Percentiles rank a stretch among this genome's conserved stretches.
Conservation (phyloP, 1,140 invertebrate species). For the Armadillidium nasatum region DNA sequence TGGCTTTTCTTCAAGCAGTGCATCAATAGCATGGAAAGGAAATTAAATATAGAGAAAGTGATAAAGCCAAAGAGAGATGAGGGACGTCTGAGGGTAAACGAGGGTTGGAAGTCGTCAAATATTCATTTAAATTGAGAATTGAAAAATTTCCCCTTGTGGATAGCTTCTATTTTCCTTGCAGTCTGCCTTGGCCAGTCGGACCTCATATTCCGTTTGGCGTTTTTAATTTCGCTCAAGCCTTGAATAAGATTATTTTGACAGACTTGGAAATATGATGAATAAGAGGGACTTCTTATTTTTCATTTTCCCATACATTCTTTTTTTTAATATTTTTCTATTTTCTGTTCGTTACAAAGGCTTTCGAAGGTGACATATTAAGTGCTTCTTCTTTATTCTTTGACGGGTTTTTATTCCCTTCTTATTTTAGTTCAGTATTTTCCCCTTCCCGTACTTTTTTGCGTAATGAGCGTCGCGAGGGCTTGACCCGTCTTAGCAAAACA, state of each 20-base stretch:
- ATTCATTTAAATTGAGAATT: constrained; percentile 14
- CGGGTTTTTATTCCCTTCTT: too few relatives aligned
- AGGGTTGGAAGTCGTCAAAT: neutral
- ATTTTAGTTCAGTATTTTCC: too few relatives aligned
- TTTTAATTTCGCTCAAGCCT: constrained; percentile 4
- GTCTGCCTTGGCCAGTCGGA: neutral
- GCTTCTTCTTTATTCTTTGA: too few relatives aligned
- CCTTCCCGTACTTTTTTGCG: too few relatives aligned
- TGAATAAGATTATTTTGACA: constrained; percentile 10
- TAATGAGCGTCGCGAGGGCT: too few relatives aligned
- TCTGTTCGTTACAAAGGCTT: neutral
- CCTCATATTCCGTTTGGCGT: neutral
- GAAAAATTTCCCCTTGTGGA: constrained; percentile 8
- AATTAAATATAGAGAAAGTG: constrained; percentile 9
- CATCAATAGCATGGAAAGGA: neutral
- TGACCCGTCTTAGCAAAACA: too few relatives aligned
- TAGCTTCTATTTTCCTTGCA: neutral
- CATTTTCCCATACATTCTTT: neutral
- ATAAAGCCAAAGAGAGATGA: constrained; percentile 6
- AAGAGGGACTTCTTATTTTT: constrained; percentile 1
- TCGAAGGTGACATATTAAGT: neutral
- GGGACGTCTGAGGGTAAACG: neutral
- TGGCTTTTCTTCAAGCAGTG: neutral
- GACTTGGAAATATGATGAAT: constrained; percentile 5
- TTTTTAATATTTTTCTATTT: neutral